Evolutionary conservation across 2,888 invertebrate genomes (phyloP).

Genomic region (Papilio demoleus): DNA sequence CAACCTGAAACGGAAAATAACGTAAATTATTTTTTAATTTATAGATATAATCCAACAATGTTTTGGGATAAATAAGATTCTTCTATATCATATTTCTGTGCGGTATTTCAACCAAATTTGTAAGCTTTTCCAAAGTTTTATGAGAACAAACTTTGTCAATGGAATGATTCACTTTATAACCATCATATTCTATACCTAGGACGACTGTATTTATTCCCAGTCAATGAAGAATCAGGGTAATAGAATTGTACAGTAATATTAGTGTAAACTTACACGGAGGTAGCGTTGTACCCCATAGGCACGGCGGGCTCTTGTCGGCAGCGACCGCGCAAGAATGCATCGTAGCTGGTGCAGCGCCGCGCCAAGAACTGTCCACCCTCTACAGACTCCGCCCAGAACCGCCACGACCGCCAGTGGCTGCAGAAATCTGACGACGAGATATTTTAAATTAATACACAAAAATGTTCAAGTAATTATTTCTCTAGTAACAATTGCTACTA

Average conservation of each 20-base stretch:
- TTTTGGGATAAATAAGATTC: not conserved
- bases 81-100: not conserved
- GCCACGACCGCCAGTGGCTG: conserved; percentile 79
- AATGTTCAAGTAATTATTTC: too few species aligned
- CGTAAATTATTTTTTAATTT: too few species aligned
- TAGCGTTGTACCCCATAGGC: conserved; percentile 64
- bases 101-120: not conserved
- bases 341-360: conserved; percentile 66
- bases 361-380: conserved; percentile 63
- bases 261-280: conserved; percentile 53
- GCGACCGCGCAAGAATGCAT: conserved; percentile 65
- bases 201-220: too few species aligned
- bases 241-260: not conserved
- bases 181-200: too few species aligned
- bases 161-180: too few species aligned
- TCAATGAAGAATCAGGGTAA: too few species aligned
- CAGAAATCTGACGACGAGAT: conserved; percentile 69
- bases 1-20: conserved; percentile 55
- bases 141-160: not conserved
- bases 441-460: too few species aligned
- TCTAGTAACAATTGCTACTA: not conserved
- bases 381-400: conserved; percentile 75
- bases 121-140: not conserved
- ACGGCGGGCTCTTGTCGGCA: conserved; percentile 60
- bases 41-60: not conserved